These are phyloP conservation scores for Fundulus diaphanus DNA, from an alignment of 2,797 vertebrate genomes.

Conservation along the genomic window DNA sequence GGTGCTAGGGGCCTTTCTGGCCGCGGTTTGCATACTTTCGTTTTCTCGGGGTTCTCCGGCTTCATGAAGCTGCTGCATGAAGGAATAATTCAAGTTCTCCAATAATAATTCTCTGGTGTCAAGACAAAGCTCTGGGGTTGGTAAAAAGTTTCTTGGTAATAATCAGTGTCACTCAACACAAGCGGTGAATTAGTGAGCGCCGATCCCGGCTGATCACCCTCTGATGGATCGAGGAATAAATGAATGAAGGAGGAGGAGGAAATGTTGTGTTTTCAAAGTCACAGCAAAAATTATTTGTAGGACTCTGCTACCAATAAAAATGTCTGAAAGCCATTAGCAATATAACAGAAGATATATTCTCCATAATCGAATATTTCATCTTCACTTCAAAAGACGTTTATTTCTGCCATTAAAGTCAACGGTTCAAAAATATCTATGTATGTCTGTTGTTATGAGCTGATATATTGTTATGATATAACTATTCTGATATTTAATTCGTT, in stretches of 20 bases:
- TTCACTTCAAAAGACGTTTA: not conserved
- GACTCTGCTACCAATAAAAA: conserved; percentile 18
- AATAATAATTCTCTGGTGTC: not conserved
- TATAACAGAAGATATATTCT: conserved; percentile 9
- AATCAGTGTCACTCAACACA: not conserved
- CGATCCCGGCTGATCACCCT: not conserved
- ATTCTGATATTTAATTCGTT: not conserved
- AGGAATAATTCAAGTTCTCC: no score
- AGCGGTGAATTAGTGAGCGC: not conserved
- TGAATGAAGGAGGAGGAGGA: conserved; percentile 21
- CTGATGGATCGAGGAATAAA: conserved; percentile 21
- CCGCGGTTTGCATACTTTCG: no score
- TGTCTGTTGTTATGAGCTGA: not conserved
- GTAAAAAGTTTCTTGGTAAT: not conserved
- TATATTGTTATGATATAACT: not conserved
- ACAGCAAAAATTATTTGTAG: not conserved
- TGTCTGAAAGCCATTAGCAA: conserved; percentile 39
- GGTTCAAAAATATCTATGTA: not conserved
- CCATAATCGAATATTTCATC: not conserved
- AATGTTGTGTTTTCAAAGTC: conserved; percentile 45
- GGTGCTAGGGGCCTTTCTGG: no score
- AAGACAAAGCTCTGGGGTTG: not conserved
- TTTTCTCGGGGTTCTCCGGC: no score
- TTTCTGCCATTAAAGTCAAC: conserved; percentile 9
- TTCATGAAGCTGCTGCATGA: no score